Base-by-base conservation (phyloP, 2,888 invertebrate genomes). In the Cryptops parisi region DNA sequence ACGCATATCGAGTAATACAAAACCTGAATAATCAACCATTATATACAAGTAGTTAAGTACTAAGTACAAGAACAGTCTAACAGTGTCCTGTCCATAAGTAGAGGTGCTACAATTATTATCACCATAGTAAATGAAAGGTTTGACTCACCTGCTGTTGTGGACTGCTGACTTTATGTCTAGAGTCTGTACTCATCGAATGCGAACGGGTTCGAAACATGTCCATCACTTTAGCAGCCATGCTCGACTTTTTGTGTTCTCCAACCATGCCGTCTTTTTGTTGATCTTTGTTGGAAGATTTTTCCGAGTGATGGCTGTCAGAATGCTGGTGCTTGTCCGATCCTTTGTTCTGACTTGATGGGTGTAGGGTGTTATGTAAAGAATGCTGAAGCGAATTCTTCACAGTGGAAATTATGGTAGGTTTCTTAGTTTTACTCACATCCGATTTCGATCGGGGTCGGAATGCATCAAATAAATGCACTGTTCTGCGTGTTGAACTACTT, bases 211-310 rank as follows among this genome's bases (percentile, higher is more conserved):
- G 78, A 70, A 90, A 89, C 66, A 89, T 82, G 68, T 90, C 89
- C 80, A 88, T 88, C 48, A 90, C 87, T 74, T 88, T 89, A 58
- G 85, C 83, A 75, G 90, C 87, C 2, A 89, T 85, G 2, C 64
- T 62, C 59, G 76, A 55, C 17, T 58, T 56, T 19, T 38, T 47
- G 22, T 54, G 54, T 40, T 54, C 54, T 19, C 53, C 53, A n/a
- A 55, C 48, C 40, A 48, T 48, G 2, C 22, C 49, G 38, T 33
- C 49, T 38, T 38, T 49, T 44, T 53, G 46, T n/a, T 58, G 58
- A 47, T 56, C 58, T 33, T 60, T 56, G 44, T 61, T 60, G 50
- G 47, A 43, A 33, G 47, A 43, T 38, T 51, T 43, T 15, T 26
- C 40, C 19, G 27, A 38, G 24, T 54, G 40, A 24, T 41, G 27